phyloP scores from a whole-genome alignment of 2,888 invertebrate species.

The Corbicula japonica region DNA sequence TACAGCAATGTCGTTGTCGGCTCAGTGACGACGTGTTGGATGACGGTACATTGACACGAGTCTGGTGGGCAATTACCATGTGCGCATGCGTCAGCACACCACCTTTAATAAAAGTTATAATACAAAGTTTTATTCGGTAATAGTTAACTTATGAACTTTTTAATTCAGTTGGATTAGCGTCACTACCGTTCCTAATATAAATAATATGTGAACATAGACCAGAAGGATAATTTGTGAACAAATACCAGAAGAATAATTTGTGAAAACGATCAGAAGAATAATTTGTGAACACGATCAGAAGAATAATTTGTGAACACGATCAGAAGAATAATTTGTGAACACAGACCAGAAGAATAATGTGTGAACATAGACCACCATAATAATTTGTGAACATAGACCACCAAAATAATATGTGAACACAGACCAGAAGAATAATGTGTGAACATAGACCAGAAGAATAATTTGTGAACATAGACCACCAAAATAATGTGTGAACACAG shows the following conservation, averaged over 20 bases:
- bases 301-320: background rate
- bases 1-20: slow-evolving; percentile 24
- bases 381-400: too few relatives aligned
- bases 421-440: too few relatives aligned
- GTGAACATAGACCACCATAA: too few relatives aligned
- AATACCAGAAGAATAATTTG: too few relatives aligned
- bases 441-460: too few relatives aligned
- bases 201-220: too few relatives aligned
- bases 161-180: background rate
- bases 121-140: background rate
- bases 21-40: slow-evolving; percentile 27
- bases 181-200: too few relatives aligned
- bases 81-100: slow-evolving; percentile 60
- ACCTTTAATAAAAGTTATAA: slow-evolving; percentile 27
- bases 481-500: too few relatives aligned
- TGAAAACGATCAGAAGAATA: background rate
- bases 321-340: background rate
- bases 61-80: slow-evolving; percentile 54
- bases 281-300: background rate
- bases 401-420: too few relatives aligned
- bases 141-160: background rate
- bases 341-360: background rate
- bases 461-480: too few relatives aligned
- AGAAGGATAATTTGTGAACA: too few relatives aligned
- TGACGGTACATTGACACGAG: slow-evolving; percentile 42